Conservation (phyloP, 2,797 vertebrate genomes). For the Brachyrhaphis roseni region DNA sequence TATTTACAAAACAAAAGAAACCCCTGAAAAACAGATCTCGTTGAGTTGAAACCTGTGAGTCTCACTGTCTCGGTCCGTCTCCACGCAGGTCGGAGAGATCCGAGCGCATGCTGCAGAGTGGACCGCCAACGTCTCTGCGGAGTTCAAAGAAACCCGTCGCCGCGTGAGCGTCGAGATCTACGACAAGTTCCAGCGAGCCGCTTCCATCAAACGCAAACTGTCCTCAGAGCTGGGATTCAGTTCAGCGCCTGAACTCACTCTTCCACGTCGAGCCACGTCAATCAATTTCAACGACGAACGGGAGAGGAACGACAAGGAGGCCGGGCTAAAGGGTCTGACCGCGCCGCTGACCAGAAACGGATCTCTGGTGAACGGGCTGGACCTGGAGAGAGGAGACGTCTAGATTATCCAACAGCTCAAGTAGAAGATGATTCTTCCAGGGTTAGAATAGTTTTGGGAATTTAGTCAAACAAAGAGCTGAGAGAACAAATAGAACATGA, state of each 20-base stretch:
- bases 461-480: conserved; percentile 7
- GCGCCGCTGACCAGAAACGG: conserved; percentile 84
- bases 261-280: conserved; percentile 85
- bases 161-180: conserved; percentile 95
- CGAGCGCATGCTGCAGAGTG: conserved; percentile 96
- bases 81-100: conserved; percentile 90
- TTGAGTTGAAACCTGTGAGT: background rate
- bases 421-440: conserved; percentile 59
- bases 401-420: conserved; percentile 89
- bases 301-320: conserved; percentile 70
- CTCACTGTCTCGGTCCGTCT: background rate
- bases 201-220: conserved; percentile 95
- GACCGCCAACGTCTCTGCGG: conserved; percentile 95
- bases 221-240: conserved; percentile 89
- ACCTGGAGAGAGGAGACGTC: conserved; percentile 84
- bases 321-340: conserved; percentile 57
- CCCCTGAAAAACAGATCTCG: background rate
- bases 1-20: background rate
- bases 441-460: background rate
- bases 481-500: conserved; percentile 9
- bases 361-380: conserved; percentile 88
- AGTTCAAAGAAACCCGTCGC: conserved; percentile 94
- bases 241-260: conserved; percentile 86
- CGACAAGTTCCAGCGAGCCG: conserved; percentile 94
- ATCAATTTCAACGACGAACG: conserved; percentile 88